Percentiles rank a stretch among this genome's conserved stretches.
phyloP scores from a whole-genome alignment of 2,888 invertebrate genomes.

The Drosophila putrida region DNA sequence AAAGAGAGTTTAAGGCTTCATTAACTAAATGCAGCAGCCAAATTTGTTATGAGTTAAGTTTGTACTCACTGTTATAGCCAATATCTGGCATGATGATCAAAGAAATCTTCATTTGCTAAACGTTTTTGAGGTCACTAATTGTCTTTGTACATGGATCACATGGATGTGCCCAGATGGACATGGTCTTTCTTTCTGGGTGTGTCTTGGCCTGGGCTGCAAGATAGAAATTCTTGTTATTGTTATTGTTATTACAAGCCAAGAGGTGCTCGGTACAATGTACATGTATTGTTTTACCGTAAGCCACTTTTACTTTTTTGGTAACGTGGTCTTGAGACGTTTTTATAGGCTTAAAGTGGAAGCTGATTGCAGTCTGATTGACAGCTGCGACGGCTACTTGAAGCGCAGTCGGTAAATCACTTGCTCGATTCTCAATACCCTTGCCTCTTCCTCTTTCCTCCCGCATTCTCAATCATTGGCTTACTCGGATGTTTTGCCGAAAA shows the following conservation, averaged over 20 bases:
- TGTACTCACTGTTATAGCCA: conserved; percentile 25
- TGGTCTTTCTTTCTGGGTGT: conserved; percentile 43
- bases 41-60: conserved; percentile 31
- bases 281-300: conserved; percentile 67
- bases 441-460: not conserved
- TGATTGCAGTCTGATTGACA: conserved; percentile 76
- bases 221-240: conserved; percentile 35
- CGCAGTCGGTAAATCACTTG: conserved; percentile 73
- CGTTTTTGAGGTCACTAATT: conserved; percentile 78
- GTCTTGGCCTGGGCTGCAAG: conserved; percentile 22
- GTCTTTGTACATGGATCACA: conserved; percentile 58
- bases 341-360: conserved; percentile 76
- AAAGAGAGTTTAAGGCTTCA: conserved; percentile 66
- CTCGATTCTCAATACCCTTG: conserved; percentile 38
- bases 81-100: conserved; percentile 66
- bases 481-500: conserved; percentile 15
- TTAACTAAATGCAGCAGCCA: conserved; percentile 75
- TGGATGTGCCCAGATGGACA: conserved; percentile 28
- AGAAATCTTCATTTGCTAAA: conserved; percentile 68
- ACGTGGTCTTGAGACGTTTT: conserved; percentile 58
- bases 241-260: conserved; percentile 26
- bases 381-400: conserved; percentile 76
- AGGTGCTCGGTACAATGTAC: conserved; percentile 37
- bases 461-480: not conserved
- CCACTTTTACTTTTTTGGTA: conserved; percentile 72